Conservation (phyloP, 2,888 invertebrate species). For the Pterostichus niger region DNA sequence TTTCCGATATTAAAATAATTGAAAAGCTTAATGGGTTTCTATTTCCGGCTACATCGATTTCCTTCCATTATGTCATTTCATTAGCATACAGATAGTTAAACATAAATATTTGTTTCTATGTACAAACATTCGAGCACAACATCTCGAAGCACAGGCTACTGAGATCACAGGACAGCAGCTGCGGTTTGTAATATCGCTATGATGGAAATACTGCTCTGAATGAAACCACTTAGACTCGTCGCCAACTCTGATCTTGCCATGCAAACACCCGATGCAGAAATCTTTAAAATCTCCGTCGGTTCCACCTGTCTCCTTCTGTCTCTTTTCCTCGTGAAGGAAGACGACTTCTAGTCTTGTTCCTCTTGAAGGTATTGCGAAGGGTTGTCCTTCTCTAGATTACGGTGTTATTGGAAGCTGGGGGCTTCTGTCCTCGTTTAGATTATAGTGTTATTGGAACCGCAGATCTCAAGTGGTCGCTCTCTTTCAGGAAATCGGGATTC, state of each 20-base stretch:
- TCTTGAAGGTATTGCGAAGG: too few relatives aligned
- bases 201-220: slow-evolving; percentile 57
- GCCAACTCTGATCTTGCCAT: slow-evolving; percentile 21
- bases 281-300: slow-evolving; percentile 23
- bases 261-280: slow-evolving; percentile 27
- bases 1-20: neutral
- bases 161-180: slow-evolving; percentile 7
- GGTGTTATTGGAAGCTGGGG: neutral
- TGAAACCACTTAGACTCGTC: slow-evolving; percentile 53
- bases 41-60: neutral
- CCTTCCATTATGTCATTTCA: neutral
- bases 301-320: slow-evolving; percentile 25
- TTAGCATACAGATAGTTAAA: slow-evolving; percentile 3
- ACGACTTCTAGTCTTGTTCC: neutral
- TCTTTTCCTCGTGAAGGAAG: neutral
- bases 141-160: too few relatives aligned
- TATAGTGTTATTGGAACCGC: slow-evolving; percentile 38
- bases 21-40: neutral
- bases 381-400: neutral
- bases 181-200: slow-evolving; percentile 6
- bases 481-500: slow-evolving; percentile 9
- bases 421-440: neutral
- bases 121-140: neutral
- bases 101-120: neutral
- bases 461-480: slow-evolving; percentile 18